Conservation (phyloP, 2,113 vertebrate genomes). For the Platichthys stellatus region DNA sequence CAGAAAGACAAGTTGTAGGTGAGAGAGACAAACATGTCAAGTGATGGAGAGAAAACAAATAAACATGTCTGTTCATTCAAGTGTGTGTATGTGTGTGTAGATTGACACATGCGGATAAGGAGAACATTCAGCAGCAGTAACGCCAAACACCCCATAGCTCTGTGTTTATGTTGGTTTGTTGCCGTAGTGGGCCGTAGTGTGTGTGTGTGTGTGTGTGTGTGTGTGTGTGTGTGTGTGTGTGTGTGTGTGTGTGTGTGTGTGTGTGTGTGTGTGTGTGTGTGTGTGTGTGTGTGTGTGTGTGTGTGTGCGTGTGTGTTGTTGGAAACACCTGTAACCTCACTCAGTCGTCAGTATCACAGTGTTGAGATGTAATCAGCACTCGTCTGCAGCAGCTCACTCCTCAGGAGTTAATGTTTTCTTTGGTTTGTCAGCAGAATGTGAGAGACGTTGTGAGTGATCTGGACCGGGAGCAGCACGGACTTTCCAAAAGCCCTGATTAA, state of each 20-base stretch:
- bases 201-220: conserved; percentile 14
- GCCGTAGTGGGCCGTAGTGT: neutral
- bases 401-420: conserved; percentile 30
- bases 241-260: conserved; percentile 19
- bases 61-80: conserved; percentile 8
- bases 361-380: conserved; percentile 34
- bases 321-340: conserved; percentile 51
- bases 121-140: no score
- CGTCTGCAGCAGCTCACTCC: neutral
- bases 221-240: neutral
- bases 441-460: conserved; percentile 12
- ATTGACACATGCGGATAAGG: no score
- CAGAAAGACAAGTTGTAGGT: conserved; percentile 3
- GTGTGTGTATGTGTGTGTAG: conserved; percentile 3
- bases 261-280: conserved; percentile 17
- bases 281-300: conserved; percentile 5
- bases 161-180: no score
- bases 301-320: neutral
- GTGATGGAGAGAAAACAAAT: conserved; percentile 8
- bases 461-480: neutral
- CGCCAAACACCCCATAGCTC: no score
- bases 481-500: conserved; percentile 16
- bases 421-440: conserved; percentile 34
- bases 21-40: conserved; percentile 20
- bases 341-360: conserved; percentile 17